Evolutionary conservation across 2,888 invertebrate genomes (phyloP).

Genomic region (Ennomos quercinarius): DNA sequence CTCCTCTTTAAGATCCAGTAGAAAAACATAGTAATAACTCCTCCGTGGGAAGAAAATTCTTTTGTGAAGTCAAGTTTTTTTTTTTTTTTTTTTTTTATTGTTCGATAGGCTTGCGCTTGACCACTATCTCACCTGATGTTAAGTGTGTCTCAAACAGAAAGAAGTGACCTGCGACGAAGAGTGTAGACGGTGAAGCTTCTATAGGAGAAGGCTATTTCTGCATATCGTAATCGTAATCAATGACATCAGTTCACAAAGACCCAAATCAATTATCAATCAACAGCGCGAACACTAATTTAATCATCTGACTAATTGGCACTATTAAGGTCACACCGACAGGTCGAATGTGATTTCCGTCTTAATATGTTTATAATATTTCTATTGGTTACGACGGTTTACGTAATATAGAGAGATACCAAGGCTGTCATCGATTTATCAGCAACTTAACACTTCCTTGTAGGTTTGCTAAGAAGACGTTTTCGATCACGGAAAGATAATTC

Average conservation of each 20-base stretch:
- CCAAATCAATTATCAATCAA: conserved; percentile 16
- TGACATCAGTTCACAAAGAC: background rate
- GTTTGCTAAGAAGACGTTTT: background rate
- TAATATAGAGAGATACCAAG: conserved; percentile 16
- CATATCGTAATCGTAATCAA: background rate
- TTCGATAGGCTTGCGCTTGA: no score
- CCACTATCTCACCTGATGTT: no score
- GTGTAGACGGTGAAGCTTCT: no score
- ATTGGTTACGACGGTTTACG: conserved; percentile 17
- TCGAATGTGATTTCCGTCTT: conserved; percentile 17
- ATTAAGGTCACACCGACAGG: conserved; percentile 12
- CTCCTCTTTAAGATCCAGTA: no score
- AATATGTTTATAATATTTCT: conserved; percentile 17
- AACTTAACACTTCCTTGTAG: conserved; percentile 14
- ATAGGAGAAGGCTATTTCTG: background rate
- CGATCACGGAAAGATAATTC: background rate
- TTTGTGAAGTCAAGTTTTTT: no score
- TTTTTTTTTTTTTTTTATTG: no score
- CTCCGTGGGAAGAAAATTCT: no score
- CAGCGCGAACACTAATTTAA: background rate
- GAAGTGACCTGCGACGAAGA: no score
- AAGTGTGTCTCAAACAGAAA: no score
- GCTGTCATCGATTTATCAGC: conserved; percentile 8
- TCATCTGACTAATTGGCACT: conserved; percentile 24
- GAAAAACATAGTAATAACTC: no score